Conservation (phyloP, 2,888 invertebrate genomes). For the Phengaris arion region DNA sequence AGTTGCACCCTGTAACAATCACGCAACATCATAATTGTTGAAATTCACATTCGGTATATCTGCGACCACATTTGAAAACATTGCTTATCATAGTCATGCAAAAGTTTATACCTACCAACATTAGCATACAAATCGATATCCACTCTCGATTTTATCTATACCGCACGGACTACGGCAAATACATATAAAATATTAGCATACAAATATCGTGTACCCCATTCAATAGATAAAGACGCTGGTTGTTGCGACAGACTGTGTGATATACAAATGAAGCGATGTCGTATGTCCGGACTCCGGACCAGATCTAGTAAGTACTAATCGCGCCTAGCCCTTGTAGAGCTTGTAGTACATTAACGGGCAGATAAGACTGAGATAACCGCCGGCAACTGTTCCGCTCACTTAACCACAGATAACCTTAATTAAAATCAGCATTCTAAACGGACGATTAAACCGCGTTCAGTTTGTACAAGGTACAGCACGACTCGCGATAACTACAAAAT, state of each 20-base stretch:
- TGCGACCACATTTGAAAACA: neutral
- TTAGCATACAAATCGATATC: slow-evolving; percentile 3
- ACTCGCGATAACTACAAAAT: neutral
- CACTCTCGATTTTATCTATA: neutral
- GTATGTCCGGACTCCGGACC: neutral
- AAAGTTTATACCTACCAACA: neutral
- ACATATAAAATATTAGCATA: neutral
- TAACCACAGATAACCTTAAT: slow-evolving; percentile 35
- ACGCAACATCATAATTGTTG: neutral
- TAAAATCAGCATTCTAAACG: slow-evolving; percentile 36
- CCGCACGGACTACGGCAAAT: neutral
- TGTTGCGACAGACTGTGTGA: neutral
- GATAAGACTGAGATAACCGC: slow-evolving; percentile 34
- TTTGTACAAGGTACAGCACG: neutral
- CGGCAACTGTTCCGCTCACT: slow-evolving; percentile 35
- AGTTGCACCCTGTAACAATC: slow-evolving; percentile 89
- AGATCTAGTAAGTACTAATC: neutral
- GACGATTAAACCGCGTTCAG: slow-evolving; percentile 6
- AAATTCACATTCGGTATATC: neutral
- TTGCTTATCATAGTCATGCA: neutral
- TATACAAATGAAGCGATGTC: slow-evolving; percentile 23
- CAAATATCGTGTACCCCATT: neutral
- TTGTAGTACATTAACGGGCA: slow-evolving; percentile 16
- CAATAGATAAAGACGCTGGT: neutral
- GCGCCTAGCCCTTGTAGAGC: slow-evolving; percentile 11